phyloP scores from a whole-genome alignment of 1,140 invertebrate genomes.

The Drepana arcuata region DNA sequence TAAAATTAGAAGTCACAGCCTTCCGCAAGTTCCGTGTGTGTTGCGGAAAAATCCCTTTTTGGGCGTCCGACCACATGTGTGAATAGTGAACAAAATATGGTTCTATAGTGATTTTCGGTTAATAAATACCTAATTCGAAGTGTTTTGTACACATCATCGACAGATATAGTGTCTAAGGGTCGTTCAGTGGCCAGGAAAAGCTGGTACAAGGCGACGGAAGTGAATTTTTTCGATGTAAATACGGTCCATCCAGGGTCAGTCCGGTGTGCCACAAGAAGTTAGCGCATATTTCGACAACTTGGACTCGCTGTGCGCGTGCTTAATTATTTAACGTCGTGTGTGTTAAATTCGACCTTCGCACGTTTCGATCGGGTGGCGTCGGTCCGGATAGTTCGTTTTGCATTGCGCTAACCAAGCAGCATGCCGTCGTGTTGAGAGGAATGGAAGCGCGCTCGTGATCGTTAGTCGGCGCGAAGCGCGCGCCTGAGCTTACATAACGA shows the following conservation, averaged over 20 bases:
- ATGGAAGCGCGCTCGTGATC: constrained; percentile 70
- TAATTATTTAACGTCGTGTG: not conserved
- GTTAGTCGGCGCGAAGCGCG: constrained; percentile 63
- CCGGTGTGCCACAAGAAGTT: constrained; percentile 55
- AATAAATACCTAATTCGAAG: constrained; percentile 34
- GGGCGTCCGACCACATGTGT: constrained; percentile 73
- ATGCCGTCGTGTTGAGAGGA: constrained; percentile 38
- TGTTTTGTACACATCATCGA: constrained; percentile 35
- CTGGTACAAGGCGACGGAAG: constrained; percentile 58
- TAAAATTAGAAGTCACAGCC: constrained; percentile 70
- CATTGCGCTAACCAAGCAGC: not conserved
- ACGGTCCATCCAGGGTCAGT: constrained; percentile 62
- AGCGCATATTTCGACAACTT: constrained; percentile 35
- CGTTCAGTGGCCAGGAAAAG: constrained; percentile 44
- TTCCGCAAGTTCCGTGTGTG: constrained; percentile 68
- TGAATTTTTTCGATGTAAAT: constrained; percentile 71
- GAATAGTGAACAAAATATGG: constrained; percentile 68
- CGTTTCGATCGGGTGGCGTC: not conserved
- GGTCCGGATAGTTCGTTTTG: constrained; percentile 10
- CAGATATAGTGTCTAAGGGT: constrained; percentile 39
- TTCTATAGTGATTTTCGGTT: constrained; percentile 59
- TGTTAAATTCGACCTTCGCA: not conserved
- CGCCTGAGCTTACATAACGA: constrained; percentile 66
- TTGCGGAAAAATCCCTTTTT: constrained; percentile 73
- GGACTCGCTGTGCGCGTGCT: not conserved